These are phyloP conservation scores for Pseudomyrmex concolor DNA, from an alignment of 1,140 invertebrate genomes.

Conservation along the genomic window DNA sequence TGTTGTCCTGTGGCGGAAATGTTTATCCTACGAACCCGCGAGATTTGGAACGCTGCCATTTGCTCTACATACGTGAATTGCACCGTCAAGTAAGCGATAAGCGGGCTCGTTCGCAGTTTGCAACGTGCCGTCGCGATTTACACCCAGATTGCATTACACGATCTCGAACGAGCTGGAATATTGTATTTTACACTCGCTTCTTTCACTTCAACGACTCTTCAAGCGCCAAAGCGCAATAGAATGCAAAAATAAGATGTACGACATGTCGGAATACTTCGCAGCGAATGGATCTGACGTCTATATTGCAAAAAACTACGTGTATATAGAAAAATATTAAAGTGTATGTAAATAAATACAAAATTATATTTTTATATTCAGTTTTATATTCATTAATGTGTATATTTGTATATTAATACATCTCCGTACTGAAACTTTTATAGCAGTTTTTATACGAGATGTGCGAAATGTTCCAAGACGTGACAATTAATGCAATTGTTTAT, in stretches of 20 bases:
- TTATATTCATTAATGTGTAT: too few species aligned
- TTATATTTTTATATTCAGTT: too few species aligned
- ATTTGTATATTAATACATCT: too few species aligned
- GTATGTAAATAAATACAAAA: not conserved
- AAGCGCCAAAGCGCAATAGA: constrained; percentile 12
- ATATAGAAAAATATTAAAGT: not conserved
- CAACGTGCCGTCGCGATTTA: constrained; percentile 76
- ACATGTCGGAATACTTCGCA: constrained; percentile 21
- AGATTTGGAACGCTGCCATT: constrained; percentile 83
- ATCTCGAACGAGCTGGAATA: constrained; percentile 76
- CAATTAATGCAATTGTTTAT: too few species aligned
- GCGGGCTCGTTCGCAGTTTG: constrained; percentile 72
- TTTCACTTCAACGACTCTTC: constrained; percentile 20
- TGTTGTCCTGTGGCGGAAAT: constrained; percentile 76
- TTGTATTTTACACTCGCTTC: constrained; percentile 70
- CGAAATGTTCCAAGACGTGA: too few species aligned
- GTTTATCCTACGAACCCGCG: constrained; percentile 77
- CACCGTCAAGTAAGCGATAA: constrained; percentile 72
- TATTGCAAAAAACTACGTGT: not conserved
- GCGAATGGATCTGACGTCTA: not conserved
- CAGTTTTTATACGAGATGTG: too few species aligned
- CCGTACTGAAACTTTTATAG: too few species aligned
- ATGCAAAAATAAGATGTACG: constrained; percentile 31
- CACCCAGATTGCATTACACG: constrained; percentile 79
- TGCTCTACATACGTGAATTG: constrained; percentile 82